Conservation (phyloP, 2,888 invertebrate genomes). For the Heliconius hortense region DNA sequence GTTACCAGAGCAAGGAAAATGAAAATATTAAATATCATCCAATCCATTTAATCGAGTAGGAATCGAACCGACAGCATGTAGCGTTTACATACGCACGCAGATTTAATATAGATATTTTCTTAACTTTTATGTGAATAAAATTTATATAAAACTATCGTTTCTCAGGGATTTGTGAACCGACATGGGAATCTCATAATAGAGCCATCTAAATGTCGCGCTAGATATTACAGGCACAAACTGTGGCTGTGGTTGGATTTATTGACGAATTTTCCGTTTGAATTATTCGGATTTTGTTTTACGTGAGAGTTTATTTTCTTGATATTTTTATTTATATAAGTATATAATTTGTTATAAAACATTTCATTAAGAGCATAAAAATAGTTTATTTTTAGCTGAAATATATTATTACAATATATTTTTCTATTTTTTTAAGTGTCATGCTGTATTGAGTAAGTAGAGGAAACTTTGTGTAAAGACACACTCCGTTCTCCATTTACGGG, state of each 20-base stretch:
- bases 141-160: constrained; percentile 13
- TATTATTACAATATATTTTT: too few relatives aligned
- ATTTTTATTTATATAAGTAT: neutral
- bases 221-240: constrained; percentile 63
- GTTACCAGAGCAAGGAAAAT: too few relatives aligned
- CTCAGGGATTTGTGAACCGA: constrained; percentile 66
- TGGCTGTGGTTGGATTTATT: constrained; percentile 65
- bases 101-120: neutral
- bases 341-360: neutral
- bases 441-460: too few relatives aligned
- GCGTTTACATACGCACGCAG: too few relatives aligned
- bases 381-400: too few relatives aligned
- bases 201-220: constrained; percentile 59
- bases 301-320: constrained; percentile 47
- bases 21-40: too few relatives aligned
- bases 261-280: constrained; percentile 64
- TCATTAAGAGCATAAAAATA: too few relatives aligned
- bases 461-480: too few relatives aligned
- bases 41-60: too few relatives aligned
- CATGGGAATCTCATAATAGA: constrained; percentile 64
- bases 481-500: too few relatives aligned
- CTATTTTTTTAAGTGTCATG: too few relatives aligned
- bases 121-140: neutral
- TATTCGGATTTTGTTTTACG: constrained; percentile 63
- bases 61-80: too few relatives aligned